Conservation (phyloP, 2,888 invertebrate species). For the Ectemnius lituratus region DNA sequence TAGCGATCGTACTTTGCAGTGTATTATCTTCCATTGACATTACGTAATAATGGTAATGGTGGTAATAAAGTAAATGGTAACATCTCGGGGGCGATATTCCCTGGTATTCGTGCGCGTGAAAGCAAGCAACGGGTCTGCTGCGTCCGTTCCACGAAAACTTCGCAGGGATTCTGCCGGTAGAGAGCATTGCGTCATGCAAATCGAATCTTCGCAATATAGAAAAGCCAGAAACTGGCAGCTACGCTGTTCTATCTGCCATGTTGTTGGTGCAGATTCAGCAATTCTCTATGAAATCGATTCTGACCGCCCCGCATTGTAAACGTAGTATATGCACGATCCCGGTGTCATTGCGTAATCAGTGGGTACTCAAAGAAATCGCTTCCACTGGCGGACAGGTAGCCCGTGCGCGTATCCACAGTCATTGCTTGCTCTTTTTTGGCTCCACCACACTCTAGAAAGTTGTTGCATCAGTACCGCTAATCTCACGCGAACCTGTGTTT, state of each 20-base stretch:
- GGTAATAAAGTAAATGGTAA: conserved; percentile 10
- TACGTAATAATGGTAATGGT: conserved; percentile 2
- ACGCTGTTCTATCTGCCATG: conserved; percentile 5
- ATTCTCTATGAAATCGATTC: conserved; percentile 67
- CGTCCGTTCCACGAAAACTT: conserved; percentile 40
- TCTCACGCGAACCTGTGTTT: conserved; percentile 53
- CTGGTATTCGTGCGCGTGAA: conserved; percentile 45
- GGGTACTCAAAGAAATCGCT: conserved; percentile 60
- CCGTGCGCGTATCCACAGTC: conserved; percentile 46
- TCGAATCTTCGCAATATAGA: conserved; percentile 55
- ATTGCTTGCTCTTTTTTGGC: conserved; percentile 54
- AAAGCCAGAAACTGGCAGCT: conserved; percentile 53
- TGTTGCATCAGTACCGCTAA: conserved; percentile 59
- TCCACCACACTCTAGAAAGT: conserved; percentile 57
- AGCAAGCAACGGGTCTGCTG: conserved; percentile 49
- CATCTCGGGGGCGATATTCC: conserved; percentile 27
- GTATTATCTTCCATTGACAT: neutral
- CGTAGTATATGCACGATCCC: conserved; percentile 55
- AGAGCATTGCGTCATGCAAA: conserved; percentile 54
- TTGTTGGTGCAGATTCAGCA: conserved; percentile 41
- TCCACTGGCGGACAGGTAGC: conserved; percentile 54
- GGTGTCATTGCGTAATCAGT: conserved; percentile 49
- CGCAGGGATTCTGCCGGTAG: conserved; percentile 43
- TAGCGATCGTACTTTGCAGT: neutral
- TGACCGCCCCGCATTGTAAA: conserved; percentile 58